These are phyloP conservation scores for Chymomyza procnemis DNA, from an alignment of 2,888 invertebrate species.

Conservation along the genomic window DNA sequence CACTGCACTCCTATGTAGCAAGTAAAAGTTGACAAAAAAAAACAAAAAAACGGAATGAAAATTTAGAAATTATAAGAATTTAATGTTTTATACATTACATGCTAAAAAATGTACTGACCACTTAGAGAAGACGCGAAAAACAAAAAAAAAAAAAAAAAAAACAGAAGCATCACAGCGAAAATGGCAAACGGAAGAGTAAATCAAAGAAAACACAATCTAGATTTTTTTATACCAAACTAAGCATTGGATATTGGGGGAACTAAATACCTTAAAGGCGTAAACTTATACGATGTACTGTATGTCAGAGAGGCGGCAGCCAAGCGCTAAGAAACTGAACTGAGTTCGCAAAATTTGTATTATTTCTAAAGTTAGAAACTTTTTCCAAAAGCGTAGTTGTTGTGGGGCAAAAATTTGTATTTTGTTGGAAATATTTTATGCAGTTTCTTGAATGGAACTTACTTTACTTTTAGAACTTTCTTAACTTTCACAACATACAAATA, in stretches of 20 bases:
- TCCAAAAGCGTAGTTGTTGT: no score
- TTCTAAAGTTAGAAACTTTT: no score
- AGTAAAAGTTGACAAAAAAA: constrained; percentile 4
- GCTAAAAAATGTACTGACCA: constrained; percentile 24
- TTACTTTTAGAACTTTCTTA: no score
- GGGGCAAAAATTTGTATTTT: no score
- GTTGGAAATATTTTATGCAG: no score
- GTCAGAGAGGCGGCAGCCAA: neutral
- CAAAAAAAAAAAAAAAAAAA: no score
- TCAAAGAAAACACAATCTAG: neutral
- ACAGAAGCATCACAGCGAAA: no score
- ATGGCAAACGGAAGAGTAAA: neutral
- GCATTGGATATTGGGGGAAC: neutral
- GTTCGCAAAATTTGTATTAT: no score
- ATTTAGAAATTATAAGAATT: constrained; percentile 7
- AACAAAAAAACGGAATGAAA: constrained; percentile 7
- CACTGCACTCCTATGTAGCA: constrained; percentile 56
- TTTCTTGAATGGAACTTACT: no score
- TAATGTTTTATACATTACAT: constrained; percentile 29
- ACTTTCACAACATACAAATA: no score
- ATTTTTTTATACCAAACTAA: neutral
- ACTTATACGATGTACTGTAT: constrained; percentile 18
- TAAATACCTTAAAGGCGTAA: constrained; percentile 1
- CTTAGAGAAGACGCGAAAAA: constrained; percentile 19
- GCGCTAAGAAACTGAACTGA: neutral